These are phyloP conservation scores for Petrolisthes manimaculis DNA, from an alignment of 2,888 invertebrate genomes.

Conservation along the genomic window DNA sequence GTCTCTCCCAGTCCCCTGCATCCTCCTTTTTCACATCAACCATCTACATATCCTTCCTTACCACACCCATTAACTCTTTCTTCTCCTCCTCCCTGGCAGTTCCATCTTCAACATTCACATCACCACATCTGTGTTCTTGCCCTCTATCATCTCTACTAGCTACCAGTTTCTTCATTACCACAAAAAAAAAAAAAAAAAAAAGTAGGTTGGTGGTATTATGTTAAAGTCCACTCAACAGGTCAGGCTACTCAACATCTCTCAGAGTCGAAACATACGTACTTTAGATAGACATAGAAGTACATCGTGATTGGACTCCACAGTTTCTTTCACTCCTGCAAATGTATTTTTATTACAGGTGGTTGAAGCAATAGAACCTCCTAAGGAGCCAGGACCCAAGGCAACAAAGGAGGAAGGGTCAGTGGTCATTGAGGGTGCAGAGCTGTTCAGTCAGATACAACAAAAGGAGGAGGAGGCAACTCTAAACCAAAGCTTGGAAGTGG, in stretches of 20 bases:
- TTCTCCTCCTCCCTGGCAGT: background rate
- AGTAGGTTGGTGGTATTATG: background rate
- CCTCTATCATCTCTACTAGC: background rate
- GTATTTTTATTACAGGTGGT: background rate
- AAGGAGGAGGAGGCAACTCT: conserved; percentile 25
- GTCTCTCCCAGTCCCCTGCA: background rate
- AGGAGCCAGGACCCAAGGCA: conserved; percentile 9
- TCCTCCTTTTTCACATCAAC: background rate
- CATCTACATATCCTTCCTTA: background rate
- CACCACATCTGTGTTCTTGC: too few relatives aligned
- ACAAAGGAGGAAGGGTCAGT: conserved; percentile 24
- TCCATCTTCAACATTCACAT: background rate
- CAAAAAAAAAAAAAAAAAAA: background rate
- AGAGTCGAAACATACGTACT: too few relatives aligned
- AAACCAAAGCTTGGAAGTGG: conserved; percentile 17
- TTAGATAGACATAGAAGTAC: too few relatives aligned
- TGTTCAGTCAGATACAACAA: conserved; percentile 37
- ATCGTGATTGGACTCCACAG: too few relatives aligned
- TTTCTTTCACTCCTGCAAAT: too few relatives aligned
- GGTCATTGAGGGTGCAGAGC: conserved; percentile 7
- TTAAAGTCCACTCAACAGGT: too few relatives aligned
- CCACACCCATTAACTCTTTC: background rate
- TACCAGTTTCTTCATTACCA: too few relatives aligned
- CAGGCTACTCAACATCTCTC: too few relatives aligned
- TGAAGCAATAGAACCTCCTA: conserved; percentile 13